Base-by-base conservation (phyloP, 2,113 vertebrate genomes). In the Myrmecobius fasciatus region DNA sequence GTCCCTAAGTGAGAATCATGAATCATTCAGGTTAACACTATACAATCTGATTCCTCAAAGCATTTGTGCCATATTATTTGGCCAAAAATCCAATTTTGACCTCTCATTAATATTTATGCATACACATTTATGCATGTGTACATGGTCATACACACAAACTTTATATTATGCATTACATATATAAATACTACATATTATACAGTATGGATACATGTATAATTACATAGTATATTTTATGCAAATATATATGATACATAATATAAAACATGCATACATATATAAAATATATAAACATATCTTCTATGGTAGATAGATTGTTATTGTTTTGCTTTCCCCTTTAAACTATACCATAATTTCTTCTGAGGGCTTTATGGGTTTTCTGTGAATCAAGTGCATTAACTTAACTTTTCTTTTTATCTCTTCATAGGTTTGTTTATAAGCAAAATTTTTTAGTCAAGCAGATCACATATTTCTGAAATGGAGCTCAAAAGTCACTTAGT, bases 381-480 rank as follows among this genome's bases (percentile, higher is more conserved):
- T 91, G 2, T 56, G 25, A 0, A 0, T 91, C 0, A 2, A 52
- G 22, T 90, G 11, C 25, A 91, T 91, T 90, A 25, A 25, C 93
- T 93, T 89, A 51, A 14, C 8, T 96, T 52, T 52, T 91, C 22
- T 52, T n/a, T 22, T 1, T 36, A 22, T 31, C 36, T 52, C 5
- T 52, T n/a, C 1, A n/a, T 24, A 52, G 56, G 93, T 92, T 88
- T 46, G 24, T 60, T 52, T 26, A 52, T 26, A 8, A 12, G 9
- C 25, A 53, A 92, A 96, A 91, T 48, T 91, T 25, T 60, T 14
- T 43, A 52, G 67, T n/a, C 56, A 93, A 95, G 46, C 25, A 83
- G 48, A n/a, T 0, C 52, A 9, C 43, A 25, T 93, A 47, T 90
- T 91, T 94, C 90, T 60, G 8, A 22, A 83, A 20, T 54, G 47